Evolutionary conservation across 1,140 invertebrate species (phyloP), one percentile per base, ranked within the genome.

Genomic region (Spodoptera frugiperda): DNA sequence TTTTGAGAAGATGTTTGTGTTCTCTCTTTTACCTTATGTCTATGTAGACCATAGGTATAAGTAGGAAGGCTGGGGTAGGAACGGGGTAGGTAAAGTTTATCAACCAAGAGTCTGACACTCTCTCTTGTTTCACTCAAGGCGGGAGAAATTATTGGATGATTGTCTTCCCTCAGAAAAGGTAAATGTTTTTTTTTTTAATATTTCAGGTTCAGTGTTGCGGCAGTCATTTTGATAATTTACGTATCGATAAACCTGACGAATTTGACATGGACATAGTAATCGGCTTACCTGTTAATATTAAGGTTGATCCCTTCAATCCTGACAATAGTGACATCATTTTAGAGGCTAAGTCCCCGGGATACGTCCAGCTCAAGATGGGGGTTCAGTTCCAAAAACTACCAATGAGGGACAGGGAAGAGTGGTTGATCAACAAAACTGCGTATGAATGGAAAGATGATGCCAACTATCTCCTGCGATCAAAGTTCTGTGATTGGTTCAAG

Each of bases 221-320:
- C 4, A 95, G 95, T 78, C 95, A 93, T 77, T 95, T 91, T 76
- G 95, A 96, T 78, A 86, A 86, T 0, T 85, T 95, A 15, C 93
- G 91, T 74, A 93, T 95, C 39, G 94, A 91, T 0, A 91, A 92
- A 55, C 95, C 95, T 0, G 91, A 95, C 65, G 95, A 96, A 81
- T 95, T 94, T 76, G 95, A 95, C 86, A 85, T 96, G 75, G 93
- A 95, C 83, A 84, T 95, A 1, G 85, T 95, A 3, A 90, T 95
- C 12, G 80, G 81, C 10, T 39, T 95, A 3, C 94, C 94, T 0
- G 77, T 90, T 0, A 84, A 83, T 82, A 53, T 75, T 1, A 55
- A 76, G 9, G 33, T 8, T 1, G 54, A 89, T n/a, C 63, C 39
- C 0, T 14, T 25, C 0, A 80, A 85, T 12, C 80, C 80, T 0